Conservation (phyloP, 1,140 invertebrate genomes). For the Drosophila funebris region DNA sequence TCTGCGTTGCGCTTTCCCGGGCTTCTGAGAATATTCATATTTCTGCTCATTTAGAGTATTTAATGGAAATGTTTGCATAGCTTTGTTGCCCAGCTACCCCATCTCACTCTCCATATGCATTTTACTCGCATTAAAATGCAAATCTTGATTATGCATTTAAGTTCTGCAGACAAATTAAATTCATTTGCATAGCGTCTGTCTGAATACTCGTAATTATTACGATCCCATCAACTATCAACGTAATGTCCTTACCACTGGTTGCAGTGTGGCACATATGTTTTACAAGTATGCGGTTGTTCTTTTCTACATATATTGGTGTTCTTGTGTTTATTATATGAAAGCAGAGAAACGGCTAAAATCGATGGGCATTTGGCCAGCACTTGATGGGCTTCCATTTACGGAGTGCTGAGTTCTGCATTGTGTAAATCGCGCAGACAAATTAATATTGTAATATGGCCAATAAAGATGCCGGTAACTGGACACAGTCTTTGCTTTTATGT, state of each 20-base stretch:
- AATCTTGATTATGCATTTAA: conserved; percentile 76
- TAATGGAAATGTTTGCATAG: conserved; percentile 79
- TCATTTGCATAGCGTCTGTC: conserved; percentile 42
- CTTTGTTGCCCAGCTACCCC: conserved; percentile 36
- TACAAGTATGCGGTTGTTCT: neutral
- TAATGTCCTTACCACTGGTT: neutral
- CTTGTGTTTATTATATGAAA: conserved; percentile 36
- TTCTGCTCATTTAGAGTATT: conserved; percentile 49
- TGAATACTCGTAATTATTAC: conserved; percentile 2
- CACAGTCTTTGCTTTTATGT: conserved; percentile 9
- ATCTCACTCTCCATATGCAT: neutral
- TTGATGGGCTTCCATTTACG: conserved; percentile 58
- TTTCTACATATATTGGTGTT: neutral
- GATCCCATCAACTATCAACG: neutral
- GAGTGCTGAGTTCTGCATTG: conserved; percentile 63
- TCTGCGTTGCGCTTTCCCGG: conserved; percentile 1
- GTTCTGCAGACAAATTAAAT: conserved; percentile 59
- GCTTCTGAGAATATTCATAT: conserved; percentile 33
- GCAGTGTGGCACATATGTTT: neutral
- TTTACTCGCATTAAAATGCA: conserved; percentile 59
- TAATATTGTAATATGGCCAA: conserved; percentile 64
- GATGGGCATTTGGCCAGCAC: conserved; percentile 69
- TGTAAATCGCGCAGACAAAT: conserved; percentile 63
- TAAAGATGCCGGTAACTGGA: conserved; percentile 43
- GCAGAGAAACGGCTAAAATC: conserved; percentile 61